Evolutionary conservation across 2,113 vertebrate genomes (phyloP).

Genomic region (Melanerpes formicivorus): DNA sequence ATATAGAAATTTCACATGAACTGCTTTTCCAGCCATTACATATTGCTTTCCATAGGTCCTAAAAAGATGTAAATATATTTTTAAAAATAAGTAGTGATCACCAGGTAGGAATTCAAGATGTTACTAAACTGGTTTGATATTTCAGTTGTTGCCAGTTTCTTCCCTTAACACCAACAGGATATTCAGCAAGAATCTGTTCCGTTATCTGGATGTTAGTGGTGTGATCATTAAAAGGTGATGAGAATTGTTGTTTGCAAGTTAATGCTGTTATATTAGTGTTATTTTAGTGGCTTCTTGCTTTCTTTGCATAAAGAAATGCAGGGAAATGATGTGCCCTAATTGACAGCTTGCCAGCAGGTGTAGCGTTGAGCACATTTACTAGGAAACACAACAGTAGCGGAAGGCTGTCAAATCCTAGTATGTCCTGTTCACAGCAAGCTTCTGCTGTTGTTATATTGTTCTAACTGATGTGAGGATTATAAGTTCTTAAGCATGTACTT

Average conservation of each 20-base stretch:
- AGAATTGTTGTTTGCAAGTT: neutral
- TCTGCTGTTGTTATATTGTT: neutral
- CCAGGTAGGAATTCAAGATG: neutral
- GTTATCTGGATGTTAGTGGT: neutral
- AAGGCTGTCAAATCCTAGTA: constrained; percentile 50
- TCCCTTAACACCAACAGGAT: neutral
- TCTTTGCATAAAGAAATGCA: constrained; percentile 21
- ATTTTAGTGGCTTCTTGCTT: neutral
- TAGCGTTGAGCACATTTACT: constrained; percentile 44
- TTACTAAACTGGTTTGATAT: neutral
- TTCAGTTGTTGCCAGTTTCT: neutral
- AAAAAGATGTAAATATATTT: neutral
- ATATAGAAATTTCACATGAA: neutral
- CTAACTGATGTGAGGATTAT: neutral
- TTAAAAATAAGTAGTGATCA: neutral
- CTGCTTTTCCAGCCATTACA: neutral
- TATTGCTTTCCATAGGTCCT: neutral
- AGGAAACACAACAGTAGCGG: constrained; percentile 27
- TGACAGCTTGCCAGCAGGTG: constrained; percentile 36
- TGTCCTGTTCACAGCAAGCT: constrained; percentile 16
- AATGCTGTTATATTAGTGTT: neutral
- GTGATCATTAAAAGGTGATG: neutral
- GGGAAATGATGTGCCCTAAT: constrained; percentile 2
- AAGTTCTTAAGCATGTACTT: constrained; percentile 12
- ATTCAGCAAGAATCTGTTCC: neutral